These are phyloP conservation scores for Candidula unifasciata DNA, from an alignment of 2,888 invertebrate species.

Conservation along the genomic window DNA sequence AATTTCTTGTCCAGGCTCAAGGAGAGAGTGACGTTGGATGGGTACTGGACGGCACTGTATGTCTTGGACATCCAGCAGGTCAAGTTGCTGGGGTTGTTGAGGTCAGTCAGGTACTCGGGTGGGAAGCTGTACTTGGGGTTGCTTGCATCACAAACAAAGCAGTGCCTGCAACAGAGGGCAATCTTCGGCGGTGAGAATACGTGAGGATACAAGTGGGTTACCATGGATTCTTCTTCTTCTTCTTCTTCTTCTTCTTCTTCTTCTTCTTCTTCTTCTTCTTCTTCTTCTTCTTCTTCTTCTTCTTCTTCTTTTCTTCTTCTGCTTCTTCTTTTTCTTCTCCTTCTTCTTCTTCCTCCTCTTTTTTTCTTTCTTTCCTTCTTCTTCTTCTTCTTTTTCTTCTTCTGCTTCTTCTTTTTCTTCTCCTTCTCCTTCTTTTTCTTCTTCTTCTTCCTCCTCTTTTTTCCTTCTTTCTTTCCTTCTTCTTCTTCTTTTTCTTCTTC, in stretches of 20 bases:
- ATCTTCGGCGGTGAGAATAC: no score
- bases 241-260: constrained; percentile 25
- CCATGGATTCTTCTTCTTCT: constrained; percentile 15
- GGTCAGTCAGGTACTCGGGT: constrained; percentile 90
- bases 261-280: constrained; percentile 25
- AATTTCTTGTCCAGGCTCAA: constrained; percentile 96
- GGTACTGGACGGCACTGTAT: constrained; percentile 78
- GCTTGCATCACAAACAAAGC: constrained; percentile 89
- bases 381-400: no score
- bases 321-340: background rate
- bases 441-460: no score
- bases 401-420: no score
- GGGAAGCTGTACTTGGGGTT: constrained; percentile 87
- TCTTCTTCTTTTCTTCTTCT: constrained; percentile 2
- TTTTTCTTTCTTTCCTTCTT: no score
- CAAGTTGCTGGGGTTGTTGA: constrained; percentile 97
- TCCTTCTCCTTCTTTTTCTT: no score
- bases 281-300: constrained; percentile 23
- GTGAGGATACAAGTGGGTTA: background rate
- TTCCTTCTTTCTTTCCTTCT: no score
- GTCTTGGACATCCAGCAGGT: constrained; percentile 99
- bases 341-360: no score
- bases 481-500: no score
- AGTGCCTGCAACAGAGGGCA: constrained; percentile 71
- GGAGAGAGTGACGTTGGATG: constrained; percentile 91